Conservation (phyloP, 2,888 invertebrate species). For the Ectobius pallidus region DNA sequence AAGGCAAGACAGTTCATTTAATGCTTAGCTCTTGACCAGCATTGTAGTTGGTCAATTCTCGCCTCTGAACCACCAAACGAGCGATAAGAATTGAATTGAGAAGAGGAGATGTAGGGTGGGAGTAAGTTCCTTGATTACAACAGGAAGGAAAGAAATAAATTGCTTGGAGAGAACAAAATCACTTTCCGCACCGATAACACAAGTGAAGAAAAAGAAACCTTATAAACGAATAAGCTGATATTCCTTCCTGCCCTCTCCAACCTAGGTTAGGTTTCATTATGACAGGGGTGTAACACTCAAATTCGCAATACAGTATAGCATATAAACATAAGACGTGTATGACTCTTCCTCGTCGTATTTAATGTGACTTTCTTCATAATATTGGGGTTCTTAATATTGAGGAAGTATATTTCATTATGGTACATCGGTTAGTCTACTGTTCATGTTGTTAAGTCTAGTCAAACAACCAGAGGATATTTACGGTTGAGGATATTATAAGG, state of each 20-base stretch:
- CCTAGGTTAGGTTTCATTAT: neutral
- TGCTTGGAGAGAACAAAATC: conserved; percentile 36
- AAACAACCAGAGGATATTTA: no score
- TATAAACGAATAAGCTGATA: conserved; percentile 17
- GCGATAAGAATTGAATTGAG: conserved; percentile 21
- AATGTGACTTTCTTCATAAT: no score
- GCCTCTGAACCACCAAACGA: neutral
- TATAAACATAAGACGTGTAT: neutral
- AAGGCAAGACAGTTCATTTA: neutral
- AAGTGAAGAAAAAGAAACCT: conserved; percentile 7
- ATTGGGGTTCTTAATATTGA: no score
- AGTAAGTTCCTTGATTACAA: conserved; percentile 21
- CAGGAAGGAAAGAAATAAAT: conserved; percentile 36
- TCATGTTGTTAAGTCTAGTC: no score
- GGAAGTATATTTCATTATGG: no score
- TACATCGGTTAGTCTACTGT: no score
- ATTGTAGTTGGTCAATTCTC: neutral
- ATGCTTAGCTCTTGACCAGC: neutral
- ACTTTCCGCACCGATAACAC: conserved; percentile 36
- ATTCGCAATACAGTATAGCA: conserved; percentile 1
- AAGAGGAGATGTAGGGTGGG: conserved; percentile 3
- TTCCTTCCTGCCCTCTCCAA: conserved; percentile 5
- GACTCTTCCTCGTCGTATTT: no score
- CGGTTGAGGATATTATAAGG: no score
- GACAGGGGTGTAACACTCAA: conserved; percentile 2